These are phyloP conservation scores for Epicampocera succincta DNA, from an alignment of 2,888 invertebrate species.

Conservation along the genomic window DNA sequence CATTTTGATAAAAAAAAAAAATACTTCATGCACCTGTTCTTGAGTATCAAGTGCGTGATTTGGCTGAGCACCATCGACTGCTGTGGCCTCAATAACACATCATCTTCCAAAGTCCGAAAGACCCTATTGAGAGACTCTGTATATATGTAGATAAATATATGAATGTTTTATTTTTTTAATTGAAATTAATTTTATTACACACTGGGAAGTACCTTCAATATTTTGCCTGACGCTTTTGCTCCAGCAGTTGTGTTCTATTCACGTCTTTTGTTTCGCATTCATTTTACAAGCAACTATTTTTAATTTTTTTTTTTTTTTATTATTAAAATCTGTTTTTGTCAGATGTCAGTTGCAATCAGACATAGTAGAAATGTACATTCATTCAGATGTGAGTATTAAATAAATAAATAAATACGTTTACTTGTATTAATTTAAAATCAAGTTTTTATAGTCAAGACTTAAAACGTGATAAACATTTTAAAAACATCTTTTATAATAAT, in stretches of 20 bases:
- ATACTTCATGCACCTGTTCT: no score
- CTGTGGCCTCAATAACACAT: no score
- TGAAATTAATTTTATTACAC: conserved; percentile 20
- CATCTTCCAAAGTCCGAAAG: no score
- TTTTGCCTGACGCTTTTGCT: conserved; percentile 10
- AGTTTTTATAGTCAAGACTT: conserved; percentile 43
- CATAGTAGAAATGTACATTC: conserved; percentile 9
- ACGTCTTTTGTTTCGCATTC: conserved; percentile 6
- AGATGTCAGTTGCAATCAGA: conserved; percentile 51
- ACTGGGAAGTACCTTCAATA: conserved; percentile 18
- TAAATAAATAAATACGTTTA: neutral
- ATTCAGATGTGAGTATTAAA: neutral
- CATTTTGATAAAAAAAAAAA: no score
- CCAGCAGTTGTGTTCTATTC: conserved; percentile 11
- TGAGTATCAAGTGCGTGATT: no score
- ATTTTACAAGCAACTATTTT: conserved; percentile 14
- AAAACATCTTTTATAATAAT: conserved; percentile 41
- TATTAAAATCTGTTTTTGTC: conserved; percentile 43
- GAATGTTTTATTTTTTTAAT: neutral
- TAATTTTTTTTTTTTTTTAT: conserved; percentile 16
- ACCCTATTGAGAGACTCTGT: no score
- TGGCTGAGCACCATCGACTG: no score
- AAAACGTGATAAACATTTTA: conserved; percentile 61
- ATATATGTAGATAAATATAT: no score
- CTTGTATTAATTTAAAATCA: conserved; percentile 29